Evolutionary conservation across 2,113 vertebrate species (phyloP).

Genomic region (Psilopogon haemacephalus): DNA sequence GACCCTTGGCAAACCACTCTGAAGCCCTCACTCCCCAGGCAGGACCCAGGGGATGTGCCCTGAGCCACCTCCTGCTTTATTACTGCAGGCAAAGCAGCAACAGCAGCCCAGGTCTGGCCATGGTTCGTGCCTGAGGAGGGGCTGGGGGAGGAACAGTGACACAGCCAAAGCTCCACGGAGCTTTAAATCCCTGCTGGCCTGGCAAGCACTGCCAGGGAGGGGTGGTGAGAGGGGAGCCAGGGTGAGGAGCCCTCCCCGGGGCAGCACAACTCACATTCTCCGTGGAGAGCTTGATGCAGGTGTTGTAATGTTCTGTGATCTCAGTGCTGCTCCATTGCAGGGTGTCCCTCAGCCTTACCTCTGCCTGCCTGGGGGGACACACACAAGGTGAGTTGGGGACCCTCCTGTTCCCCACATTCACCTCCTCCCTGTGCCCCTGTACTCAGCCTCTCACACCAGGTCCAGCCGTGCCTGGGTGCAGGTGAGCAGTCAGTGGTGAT

Average conservation of each 20-base stretch:
- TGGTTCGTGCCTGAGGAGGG: not conserved
- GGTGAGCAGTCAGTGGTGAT: too few relatives aligned
- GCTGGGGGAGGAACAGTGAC: rapidly evolving
- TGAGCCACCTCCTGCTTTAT: rapidly evolving
- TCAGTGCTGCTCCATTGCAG: slow-evolving; percentile 86
- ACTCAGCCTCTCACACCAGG: not conserved
- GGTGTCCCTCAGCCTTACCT: slow-evolving; percentile 14
- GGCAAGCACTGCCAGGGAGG: rapidly evolving
- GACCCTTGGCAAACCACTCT: not conserved
- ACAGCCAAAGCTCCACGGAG: rapidly evolving
- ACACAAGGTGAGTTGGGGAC: not conserved
- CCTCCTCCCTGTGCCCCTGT: rapidly evolving
- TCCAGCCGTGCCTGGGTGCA: slow-evolving; percentile 11
- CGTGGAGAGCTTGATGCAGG: slow-evolving; percentile 92
- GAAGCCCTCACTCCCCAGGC: not conserved
- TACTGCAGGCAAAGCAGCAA: not conserved
- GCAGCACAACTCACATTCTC: slow-evolving; percentile 86
- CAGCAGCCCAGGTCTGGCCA: rapidly evolving
- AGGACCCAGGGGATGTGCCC: rapidly evolving
- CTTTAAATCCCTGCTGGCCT: not conserved
- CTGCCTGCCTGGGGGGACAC: slow-evolving; percentile 52
- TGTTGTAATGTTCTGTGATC: slow-evolving; percentile 93
- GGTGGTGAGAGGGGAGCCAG: too few relatives aligned
- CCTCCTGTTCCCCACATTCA: too few relatives aligned
- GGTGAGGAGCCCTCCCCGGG: not conserved